Base-by-base conservation (phyloP, 2,113 vertebrate species). In the Sphaerodactylus townsendi region DNA sequence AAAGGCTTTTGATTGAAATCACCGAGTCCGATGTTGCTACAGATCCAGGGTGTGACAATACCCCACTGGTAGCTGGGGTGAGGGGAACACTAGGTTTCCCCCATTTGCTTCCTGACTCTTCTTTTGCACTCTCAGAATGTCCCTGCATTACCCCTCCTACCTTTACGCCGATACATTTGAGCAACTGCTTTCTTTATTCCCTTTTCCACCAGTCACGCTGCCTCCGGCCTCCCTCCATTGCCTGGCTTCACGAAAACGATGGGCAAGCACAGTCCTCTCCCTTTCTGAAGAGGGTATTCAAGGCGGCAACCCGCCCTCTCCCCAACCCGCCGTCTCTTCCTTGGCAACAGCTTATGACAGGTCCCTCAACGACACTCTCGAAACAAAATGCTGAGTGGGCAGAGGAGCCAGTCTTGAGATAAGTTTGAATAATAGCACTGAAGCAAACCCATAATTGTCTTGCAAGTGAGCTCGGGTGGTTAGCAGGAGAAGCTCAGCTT, bases 281-380 rank as follows among this genome's bases (percentile, higher is more conserved):
- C 0, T 13, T 0, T 2, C 1, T 0, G 0, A 2, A 74, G 1
- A 59, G 15, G 11, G 83, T 25, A 68, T 10, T 35, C 65, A 23
- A 39, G 46, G 30, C 13, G 25, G n/a, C 53, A 5, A 30, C 17
- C 14, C 10, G 72, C 28, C 11, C 3, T 33, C 28, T 44, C 76
- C 9, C 1, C 5, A 7, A 48, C 6, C 53, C 5, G n/a, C 6
- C 50, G 15, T 0, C 0, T 1, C 11, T 66, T 85, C 68, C 3
- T 56, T 64, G 39, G 10, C 0, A 77, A 13, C 71, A 66, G 0
- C 1, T 25, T n/a, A 5, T 62, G 71, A 35, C 37, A 86, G 72
- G 50, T 71, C 44, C 28, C 28, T 37, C 50, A 39, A 66, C 50
- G 0, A 37, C 59, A 44, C 33, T 79, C 28, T 71, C 8, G 33